phyloP scores from a whole-genome alignment of 2,797 vertebrate genomes.

The Pangasius sanitwongsei region DNA sequence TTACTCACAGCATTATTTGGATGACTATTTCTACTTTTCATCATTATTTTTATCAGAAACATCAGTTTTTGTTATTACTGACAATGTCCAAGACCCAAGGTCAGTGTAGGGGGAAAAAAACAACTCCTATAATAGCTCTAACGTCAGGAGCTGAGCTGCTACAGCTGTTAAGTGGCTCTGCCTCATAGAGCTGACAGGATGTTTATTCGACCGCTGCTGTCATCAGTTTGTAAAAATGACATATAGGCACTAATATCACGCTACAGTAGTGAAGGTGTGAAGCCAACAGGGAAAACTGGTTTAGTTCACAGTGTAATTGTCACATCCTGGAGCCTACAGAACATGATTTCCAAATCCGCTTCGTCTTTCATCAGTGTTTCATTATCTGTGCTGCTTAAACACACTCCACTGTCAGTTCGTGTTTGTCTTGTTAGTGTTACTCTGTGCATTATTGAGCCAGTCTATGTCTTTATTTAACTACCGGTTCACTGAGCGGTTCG shows the following conservation, averaged over 20 bases:
- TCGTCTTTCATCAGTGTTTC: slow-evolving; percentile 8
- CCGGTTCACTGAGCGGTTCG: not conserved
- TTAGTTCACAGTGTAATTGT: slow-evolving; percentile 7
- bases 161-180: slow-evolving; percentile 22
- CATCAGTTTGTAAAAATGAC: slow-evolving; percentile 41
- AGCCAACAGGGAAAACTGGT: slow-evolving; percentile 5
- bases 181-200: slow-evolving; percentile 19
- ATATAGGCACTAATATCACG: slow-evolving; percentile 28
- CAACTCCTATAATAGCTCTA: not conserved
- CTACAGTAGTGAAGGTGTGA: not conserved
- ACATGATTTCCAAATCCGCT: not conserved
- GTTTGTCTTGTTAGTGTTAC: slow-evolving; percentile 4
- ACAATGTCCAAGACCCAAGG: slow-evolving; percentile 19
- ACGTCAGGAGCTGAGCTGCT: not conserved
- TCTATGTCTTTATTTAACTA: not conserved
- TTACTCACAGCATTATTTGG: not conserved
- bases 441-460: not conserved
- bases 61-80: not conserved
- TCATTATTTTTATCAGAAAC: not conserved
- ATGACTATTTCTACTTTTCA: not conserved
- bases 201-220: slow-evolving; percentile 28
- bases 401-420: not conserved
- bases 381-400: not conserved
- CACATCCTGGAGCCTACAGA: not conserved
- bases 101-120: not conserved